Base-by-base conservation (phyloP, 2,797 vertebrate genomes). In the Margarornis squamiger region DNA sequence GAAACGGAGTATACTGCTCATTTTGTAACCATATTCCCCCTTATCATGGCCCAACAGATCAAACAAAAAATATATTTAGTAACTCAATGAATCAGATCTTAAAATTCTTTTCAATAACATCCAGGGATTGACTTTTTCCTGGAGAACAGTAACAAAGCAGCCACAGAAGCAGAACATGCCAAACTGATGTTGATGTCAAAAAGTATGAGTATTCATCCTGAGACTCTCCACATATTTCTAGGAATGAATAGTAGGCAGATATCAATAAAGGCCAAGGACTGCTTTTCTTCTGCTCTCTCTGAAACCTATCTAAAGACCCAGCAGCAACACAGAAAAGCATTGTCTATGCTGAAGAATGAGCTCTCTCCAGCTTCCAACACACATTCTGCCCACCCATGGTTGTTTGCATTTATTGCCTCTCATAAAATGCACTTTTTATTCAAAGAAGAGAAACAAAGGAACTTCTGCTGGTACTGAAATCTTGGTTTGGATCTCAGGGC, bases 391-490 rank as follows among this genome's bases (percentile, higher is more conserved):
- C 70, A 73, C 66, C 70, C 88, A 68, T 75, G 41, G 22, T 65
- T 75, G 80, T 72, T 91, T 93, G 76, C 68, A 65, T 88, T 91
- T 73, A 77, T 68, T 90, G 46, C 29, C 46, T 77, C 51, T 72
- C 70, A 78, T 70, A 90, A 94, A 90, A 92, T 38, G 39, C 36
- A 88, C 26, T 52, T 94, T 92, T 93, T 75, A 54, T 86, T 95
- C 70, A 88, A 87, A 79, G 36, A 91, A 52, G 10, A 86, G 43
- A 90, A 92, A 95, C 46, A 93, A 95, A 89, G 20, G 67, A 88
- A 75, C 12, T 26, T 68, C 57, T 92, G 23, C 70, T 92, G 22
- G 34, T 90, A 65, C 65, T 77, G 41, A 93, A 93, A 88, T 93
- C 30, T 83, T 93, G n/a, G 26, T 75, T 86, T 90, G 80, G 62